phyloP scores from a whole-genome alignment of 2,113 vertebrate genomes.

The Hippocampus comes region DNA sequence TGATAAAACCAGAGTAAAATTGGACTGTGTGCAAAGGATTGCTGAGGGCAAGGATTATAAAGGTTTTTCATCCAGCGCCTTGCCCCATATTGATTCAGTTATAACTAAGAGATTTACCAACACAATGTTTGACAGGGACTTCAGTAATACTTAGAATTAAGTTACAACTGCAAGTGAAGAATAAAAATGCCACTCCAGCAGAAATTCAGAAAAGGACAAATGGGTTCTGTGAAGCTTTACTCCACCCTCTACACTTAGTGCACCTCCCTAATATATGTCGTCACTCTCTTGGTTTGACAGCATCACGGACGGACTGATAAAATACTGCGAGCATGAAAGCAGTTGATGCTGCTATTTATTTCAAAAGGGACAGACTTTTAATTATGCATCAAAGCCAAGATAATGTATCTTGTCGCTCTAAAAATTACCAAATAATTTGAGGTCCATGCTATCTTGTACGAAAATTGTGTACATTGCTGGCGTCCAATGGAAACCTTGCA shows the following conservation, averaged over 20 bases:
- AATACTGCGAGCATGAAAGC: neutral
- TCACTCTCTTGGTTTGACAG: neutral
- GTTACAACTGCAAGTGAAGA: constrained; percentile 54
- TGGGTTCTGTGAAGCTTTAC: constrained; percentile 6
- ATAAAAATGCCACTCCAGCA: constrained; percentile 47
- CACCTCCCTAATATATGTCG: constrained; percentile 8
- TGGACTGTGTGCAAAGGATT: constrained; percentile 60
- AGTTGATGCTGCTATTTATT: neutral
- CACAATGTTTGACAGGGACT: constrained; percentile 68
- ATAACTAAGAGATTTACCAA: constrained; percentile 73
- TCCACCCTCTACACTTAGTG: neutral
- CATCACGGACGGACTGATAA: neutral
- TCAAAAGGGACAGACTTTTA: neutral
- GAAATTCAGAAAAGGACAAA: constrained; percentile 35
- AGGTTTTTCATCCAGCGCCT: constrained; percentile 66
- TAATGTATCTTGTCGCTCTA: neutral
- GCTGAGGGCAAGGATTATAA: constrained; percentile 72
- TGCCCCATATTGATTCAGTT: constrained; percentile 64
- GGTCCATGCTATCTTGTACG: neutral
- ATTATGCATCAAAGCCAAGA: neutral
- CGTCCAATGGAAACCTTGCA: no score
- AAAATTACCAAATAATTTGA: neutral
- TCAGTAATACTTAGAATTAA: constrained; percentile 67
- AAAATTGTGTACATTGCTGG: neutral
- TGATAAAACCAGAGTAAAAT: constrained; percentile 68